Base-by-base conservation (phyloP, 2,888 invertebrate genomes). In the Balanococcus diminutus region DNA sequence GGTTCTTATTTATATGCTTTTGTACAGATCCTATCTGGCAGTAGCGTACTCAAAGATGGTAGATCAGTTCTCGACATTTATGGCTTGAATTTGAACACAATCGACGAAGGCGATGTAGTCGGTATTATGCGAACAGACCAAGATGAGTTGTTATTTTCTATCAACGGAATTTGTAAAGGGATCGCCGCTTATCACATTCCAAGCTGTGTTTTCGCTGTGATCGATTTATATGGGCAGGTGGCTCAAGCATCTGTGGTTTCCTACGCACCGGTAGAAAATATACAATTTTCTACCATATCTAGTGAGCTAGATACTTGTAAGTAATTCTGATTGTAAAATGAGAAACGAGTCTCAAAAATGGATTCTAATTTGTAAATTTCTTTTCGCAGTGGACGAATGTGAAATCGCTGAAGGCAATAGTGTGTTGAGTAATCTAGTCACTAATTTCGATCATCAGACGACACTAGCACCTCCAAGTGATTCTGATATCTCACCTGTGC, bases 21-120 rank as follows among this genome's bases (percentile, higher is more conserved):
- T 95, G 89, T 96, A 97, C 97, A 96, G 92, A 96, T 98, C 92
- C 91, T 98, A 14, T 97, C 96, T 89, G 88, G 96, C 32, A 94
- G 93, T 88, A 95, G 96, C 56, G 93, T 98, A 84, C 92, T 96
- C 31, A 94, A 95, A 89, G 96, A 98, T 91, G 97, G 97, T 1
- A 86, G 87, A 36, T 94, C 95, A 81, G 91, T 96, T 86, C 92
- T 95, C 46, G 96, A 96, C 90, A 93, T 94, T 36, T 97, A 97
- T 90, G 97, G 96, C 19, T 93, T 93, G 79, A 95, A 97, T 90
- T 91, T 97, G 87, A 96, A 96, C 89, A 93, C 94, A 72, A 91
- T 98, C 83, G 93, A 92, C 87, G 96, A 96, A 90, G 95, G 95
- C 82, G 96, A 96, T 89, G 93, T 94, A 87, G 92, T 97, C 75